Base-by-base conservation (phyloP, 2,797 vertebrate genomes). In the Lacerta bilineata region DNA sequence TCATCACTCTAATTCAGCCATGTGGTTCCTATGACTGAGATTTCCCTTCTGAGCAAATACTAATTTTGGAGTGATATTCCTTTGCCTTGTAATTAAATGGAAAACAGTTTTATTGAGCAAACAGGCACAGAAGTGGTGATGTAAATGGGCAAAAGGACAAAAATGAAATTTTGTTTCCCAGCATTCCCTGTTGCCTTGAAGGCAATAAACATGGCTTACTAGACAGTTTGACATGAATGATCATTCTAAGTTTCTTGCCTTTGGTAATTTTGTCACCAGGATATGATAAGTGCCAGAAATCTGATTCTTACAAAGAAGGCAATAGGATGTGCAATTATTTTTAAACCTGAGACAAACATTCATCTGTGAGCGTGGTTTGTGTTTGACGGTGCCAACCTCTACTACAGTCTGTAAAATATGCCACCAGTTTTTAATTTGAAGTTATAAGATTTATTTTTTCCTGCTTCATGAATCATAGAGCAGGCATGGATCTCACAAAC, bases 161-260 rank as follows among this genome's bases (percentile, higher is more conserved):
- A 89, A 80, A 76, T 74, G 43, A 7, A 82, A 83, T 80, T 64
- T 36, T 29, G 72, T 8, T 18, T 27, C 69, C 50, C 64, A 81
- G 71, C 69, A 27, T 78, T 77, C 69, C 18, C 10, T n/a, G 36
- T 50, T 82, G 78, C 78, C 64, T n/a, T 66, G 61, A 27, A 78
- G 59, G 84, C 41, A 77, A 78, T 78, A 23, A 78, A 68, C 66
- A 41, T 68, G 74, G 64, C 36, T n/a, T 7, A 41, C 33, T 55
- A 39, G 69, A 85, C 29, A 41, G 64, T 85, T 23, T 61, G 43
- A 69, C 64, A n/a, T 80, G 78, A 86, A 75, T 29, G 43, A 69
- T 76, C 43, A 55, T 86, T 68, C 46, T 82, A 33, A 86, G 74
- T 82, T 77, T 76, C 59, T 89, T 85, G 27, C 72, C 79, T 86